These are phyloP conservation scores for Parambassis ranga DNA, from an alignment of 2,797 vertebrate species.

Conservation along the genomic window DNA sequence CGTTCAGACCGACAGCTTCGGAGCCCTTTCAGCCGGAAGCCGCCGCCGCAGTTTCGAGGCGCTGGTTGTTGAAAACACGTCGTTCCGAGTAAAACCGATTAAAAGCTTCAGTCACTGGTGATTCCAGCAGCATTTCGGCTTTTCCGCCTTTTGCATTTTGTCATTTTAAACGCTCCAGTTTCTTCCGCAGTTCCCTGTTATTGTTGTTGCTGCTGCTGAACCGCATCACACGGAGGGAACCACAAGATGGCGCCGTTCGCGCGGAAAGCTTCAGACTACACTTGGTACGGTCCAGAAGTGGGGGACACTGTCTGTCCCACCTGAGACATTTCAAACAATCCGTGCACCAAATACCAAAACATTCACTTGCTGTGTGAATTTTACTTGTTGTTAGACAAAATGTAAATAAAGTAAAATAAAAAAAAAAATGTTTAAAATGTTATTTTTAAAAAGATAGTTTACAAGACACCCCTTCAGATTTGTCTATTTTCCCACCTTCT, in stretches of 20 bases:
- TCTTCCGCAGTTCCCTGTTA: background rate
- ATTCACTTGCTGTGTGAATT: background rate
- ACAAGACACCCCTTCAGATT: too few species aligned
- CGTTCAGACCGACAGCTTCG: background rate
- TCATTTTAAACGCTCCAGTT: background rate
- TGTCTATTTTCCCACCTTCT: too few species aligned
- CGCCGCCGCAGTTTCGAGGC: background rate
- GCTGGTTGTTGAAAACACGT: background rate
- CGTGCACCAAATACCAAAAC: background rate
- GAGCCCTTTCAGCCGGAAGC: background rate
- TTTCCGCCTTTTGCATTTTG: background rate
- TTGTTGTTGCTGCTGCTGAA: conserved; percentile 24
- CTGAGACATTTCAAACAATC: background rate
- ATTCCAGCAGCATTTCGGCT: background rate
- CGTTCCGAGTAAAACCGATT: background rate
- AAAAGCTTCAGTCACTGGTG: fast-evolving
- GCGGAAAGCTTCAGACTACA: too few species aligned
- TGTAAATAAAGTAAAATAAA: background rate
- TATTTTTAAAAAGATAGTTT: too few species aligned
- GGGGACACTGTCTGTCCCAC: background rate
- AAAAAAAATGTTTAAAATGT: too few species aligned
- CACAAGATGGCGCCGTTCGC: conserved; percentile 10
- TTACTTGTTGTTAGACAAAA: background rate
- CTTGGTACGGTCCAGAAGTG: background rate
- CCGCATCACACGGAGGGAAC: fast-evolving